Conservation (phyloP, 1,140 invertebrate genomes). For the Tetranychus cinnabarinus region DNA sequence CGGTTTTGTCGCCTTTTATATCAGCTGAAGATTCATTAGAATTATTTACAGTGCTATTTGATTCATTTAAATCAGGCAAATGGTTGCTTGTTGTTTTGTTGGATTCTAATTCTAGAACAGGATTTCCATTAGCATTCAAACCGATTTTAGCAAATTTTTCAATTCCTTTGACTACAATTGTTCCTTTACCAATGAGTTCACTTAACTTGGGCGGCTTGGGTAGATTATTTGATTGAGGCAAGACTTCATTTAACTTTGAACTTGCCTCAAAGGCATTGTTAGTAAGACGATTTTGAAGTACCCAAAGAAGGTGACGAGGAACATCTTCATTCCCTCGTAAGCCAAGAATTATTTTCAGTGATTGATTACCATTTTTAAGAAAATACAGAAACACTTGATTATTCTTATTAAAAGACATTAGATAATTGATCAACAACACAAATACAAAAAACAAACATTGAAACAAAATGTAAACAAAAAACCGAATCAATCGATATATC, state of each 20-base stretch:
- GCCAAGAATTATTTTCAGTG: background rate
- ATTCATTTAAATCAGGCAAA: no score
- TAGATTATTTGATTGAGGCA: background rate
- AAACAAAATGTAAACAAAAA: no score
- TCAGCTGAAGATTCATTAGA: no score
- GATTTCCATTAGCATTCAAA: background rate
- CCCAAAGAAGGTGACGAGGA: constrained; percentile 5
- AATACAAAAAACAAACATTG: no score
- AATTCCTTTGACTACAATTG: background rate
- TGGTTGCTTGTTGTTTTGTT: no score
- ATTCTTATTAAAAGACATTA: background rate
- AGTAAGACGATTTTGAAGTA: constrained; percentile 7
- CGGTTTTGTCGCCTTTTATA: background rate
- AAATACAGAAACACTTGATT: constrained; percentile 7
- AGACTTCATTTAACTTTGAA: background rate
- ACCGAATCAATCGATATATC: no score
- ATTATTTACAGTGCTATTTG: no score
- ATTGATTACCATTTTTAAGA: background rate
- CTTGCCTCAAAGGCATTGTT: background rate
- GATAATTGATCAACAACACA: no score
- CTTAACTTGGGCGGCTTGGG: background rate
- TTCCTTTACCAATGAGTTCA: background rate
- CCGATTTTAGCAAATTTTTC: background rate
- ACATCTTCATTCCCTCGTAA: constrained; percentile 8
- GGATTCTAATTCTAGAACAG: background rate